Base-by-base conservation (phyloP, 2,888 invertebrate genomes). In the Willowsia nigromaculata region DNA sequence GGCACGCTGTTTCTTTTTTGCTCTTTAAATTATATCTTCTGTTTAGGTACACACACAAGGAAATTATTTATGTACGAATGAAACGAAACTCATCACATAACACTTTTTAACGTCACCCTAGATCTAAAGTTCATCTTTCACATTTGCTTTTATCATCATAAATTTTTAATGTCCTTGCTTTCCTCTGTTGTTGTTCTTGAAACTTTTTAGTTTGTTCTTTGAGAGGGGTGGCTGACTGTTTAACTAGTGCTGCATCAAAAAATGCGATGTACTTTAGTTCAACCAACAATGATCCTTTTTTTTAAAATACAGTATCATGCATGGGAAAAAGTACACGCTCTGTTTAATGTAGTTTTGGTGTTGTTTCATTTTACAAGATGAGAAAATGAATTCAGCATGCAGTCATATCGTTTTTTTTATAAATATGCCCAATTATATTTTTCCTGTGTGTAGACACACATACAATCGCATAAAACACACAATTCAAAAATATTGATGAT, bases 301-400 rank as follows among this genome's bases (percentile, higher is more conserved):
- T 30, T 25, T 18, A 40, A 3, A 74, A n/a, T n/a, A 43, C 25
- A 76, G n/a, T 15, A 76, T 53, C 37, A 76, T 30, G 50, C 76
- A 76, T 76, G 76, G 76, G 76, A 76, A 76, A 76, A 71, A 47
- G n/a, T 76, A 47, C 76, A 76, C 76, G 76, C 76, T 76, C 76
- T 76, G 76, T 76, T 76, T 76, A 76, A 76, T 76, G 47, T 53
- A 47, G 47, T 76, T 74, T 74, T 50, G 47, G 76, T 76, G 76
- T 47, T 76, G 53, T 18, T 50, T 25, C 30, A 74, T 43, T 74
- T 74, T 30, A 62, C 62, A 62, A 62, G 62, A 62, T 62, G 62
- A 62, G 30, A 59, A 62, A 62, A 62, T 15, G 15, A 62, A 33
- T 25, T 43, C 9, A 43, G 11, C 71, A 43, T 71, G 43, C 43